Base-by-base conservation (phyloP, 1,140 invertebrate species). In the Odontomachus brunneus region DNA sequence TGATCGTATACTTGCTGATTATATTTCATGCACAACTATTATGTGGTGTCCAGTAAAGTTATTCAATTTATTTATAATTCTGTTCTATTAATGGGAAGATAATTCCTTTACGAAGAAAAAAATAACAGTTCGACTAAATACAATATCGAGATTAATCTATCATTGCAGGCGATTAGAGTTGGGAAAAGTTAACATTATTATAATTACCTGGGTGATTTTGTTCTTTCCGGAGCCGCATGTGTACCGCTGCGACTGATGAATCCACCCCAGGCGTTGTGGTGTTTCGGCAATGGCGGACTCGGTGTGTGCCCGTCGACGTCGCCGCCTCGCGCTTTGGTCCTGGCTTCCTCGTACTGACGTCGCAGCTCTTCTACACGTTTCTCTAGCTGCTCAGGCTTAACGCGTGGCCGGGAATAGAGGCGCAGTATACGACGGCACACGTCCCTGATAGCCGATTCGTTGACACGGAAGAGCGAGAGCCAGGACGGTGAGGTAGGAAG, bases 401-500 rank as follows among this genome's bases (percentile, higher is more conserved):
- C 97, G 94, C 97, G 97, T 11, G 96, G 94, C 82, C 98, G 95
- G 44, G 96, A 96, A 91, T 99, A 99, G 0, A 99, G 94, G 82
- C 96, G 95, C 33, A 99, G 94, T 83, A 99, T 98, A 26, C 96
- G 96, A 49, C 96, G 93, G 87, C 97, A 98, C 48, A 99, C 97
- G 88, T 98, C 97, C 78, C 97, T 95, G 12, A 99, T 98, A 66
- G 98, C 96, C 17, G 95, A 95, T 93, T 99, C 97, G 0, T 95
- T 95, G 0, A 98, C 98, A 90, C 96, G 96, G 91, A 99, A 99
- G 1, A 98, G 92, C 0, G 95, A 94, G 92, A 97, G 99, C 99
- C 99, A 99, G 0, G 97, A 94, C 0, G 98, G 98, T 85, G 96
- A 96, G 78, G 96, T 97, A 7, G 98, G 98, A 73, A 99, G 90